Conservation (phyloP, 2,113 vertebrate genomes). For the Ibidorhyncha struthersii region DNA sequence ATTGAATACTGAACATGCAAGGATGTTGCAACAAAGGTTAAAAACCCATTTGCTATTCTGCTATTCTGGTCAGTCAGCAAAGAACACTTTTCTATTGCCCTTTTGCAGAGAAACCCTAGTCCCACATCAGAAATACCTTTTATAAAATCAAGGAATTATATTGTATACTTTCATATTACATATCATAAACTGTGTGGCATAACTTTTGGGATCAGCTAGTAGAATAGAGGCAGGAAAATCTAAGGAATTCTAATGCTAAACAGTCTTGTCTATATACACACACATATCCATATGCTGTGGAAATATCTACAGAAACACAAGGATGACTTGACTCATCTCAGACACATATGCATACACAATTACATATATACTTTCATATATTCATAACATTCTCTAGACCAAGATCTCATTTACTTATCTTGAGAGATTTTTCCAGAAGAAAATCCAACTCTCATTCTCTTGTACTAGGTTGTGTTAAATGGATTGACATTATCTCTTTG, state of each 20-base stretch:
- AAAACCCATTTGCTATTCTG: background rate
- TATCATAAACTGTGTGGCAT: background rate
- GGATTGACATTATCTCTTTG: background rate
- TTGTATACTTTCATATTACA: background rate
- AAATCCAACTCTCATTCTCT: background rate
- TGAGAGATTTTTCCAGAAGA: background rate
- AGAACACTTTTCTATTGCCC: background rate
- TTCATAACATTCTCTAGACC: background rate
- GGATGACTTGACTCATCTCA: background rate
- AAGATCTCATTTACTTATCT: background rate
- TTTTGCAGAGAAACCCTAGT: background rate
- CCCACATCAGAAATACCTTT: background rate
- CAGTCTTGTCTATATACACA: background rate
- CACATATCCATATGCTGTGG: background rate
- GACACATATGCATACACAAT: background rate
- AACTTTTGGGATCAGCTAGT: background rate
- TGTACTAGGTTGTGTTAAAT: background rate
- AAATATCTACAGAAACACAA: background rate
- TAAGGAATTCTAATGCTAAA: background rate
- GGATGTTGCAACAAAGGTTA: background rate
- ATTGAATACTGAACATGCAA: background rate
- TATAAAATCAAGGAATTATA: background rate
- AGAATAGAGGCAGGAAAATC: background rate
- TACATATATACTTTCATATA: background rate
- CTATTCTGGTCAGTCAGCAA: background rate